Percentiles rank a stretch among this genome's conserved stretches.
phyloP scores from a whole-genome alignment of 2,888 invertebrate genomes.

The Ornithoptera priamus region DNA sequence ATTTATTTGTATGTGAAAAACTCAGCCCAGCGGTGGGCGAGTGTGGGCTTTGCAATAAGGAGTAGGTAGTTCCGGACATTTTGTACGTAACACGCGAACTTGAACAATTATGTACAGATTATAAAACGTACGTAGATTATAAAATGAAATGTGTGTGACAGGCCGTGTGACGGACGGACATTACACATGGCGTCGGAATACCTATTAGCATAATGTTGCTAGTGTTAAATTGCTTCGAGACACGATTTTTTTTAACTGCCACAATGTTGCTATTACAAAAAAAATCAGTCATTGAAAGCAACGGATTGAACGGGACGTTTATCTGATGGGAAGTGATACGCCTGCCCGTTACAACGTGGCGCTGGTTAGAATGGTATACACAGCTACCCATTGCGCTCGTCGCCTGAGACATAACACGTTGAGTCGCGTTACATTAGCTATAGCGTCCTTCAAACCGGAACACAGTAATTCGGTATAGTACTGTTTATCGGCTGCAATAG shows the following conservation, averaged over 20 bases:
- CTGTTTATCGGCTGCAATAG: no score
- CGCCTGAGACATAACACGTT: no score
- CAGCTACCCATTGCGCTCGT: no score
- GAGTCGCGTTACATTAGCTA: no score
- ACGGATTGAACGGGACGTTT: no score
- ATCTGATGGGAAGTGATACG: no score
- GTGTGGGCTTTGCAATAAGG: constrained; percentile 6
- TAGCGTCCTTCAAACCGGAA: no score
- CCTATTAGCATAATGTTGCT: constrained; percentile 13
- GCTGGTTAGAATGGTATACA: no score
- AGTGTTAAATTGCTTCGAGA: constrained; percentile 10
- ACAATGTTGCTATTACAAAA: no score
- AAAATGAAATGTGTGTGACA: constrained; percentile 17
- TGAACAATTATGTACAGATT: constrained; percentile 23
- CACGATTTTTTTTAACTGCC: constrained; percentile 1
- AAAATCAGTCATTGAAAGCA: no score
- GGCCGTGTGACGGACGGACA: constrained; percentile 10
- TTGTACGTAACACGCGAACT: constrained; percentile 25
- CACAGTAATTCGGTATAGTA: no score
- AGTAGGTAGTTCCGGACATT: constrained; percentile 27
- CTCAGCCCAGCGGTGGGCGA: neutral
- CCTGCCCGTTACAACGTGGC: no score
- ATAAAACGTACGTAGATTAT: constrained; percentile 29
- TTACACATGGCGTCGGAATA: constrained; percentile 2
- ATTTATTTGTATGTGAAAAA: constrained; percentile 23